Base-by-base conservation (phyloP, 1,140 invertebrate species). In the Drosophila hydei region DNA sequence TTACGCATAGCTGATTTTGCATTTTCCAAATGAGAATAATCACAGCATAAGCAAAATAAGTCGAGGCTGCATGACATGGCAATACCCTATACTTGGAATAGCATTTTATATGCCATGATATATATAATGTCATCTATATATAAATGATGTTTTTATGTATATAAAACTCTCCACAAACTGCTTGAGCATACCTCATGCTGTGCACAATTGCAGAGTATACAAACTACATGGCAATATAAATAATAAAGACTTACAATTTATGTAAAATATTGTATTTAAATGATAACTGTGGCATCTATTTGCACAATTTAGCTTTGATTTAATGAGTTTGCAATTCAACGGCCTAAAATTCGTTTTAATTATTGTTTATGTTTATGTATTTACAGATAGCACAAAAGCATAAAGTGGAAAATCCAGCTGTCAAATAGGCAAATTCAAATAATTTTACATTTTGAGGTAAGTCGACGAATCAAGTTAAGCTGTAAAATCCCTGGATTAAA, bases 281-380 rank as follows among this genome's bases (percentile, higher is more conserved):
- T 68, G 12, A 14, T 42, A 50, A 54, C 36, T 68, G 0, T 30
- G 21, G 12, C 54, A 42, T 30, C 3, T 62, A 64, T 64, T 72
- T 71, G 38, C 47, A 51, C 42, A 63, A 48, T 56, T 63, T 55
- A 16, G 25, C 59, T 55, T 72, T 75, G 23, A 67, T 65, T 65
- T 36, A 55, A 52, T 52, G 38, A 38, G 27, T 45, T 62, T n/a
- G 8, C 7, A 47, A 27, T 14, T 47, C 43, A 40, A 36, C 48
- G 62, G 21, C 14, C 11, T 43, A 18, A 71, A 72, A 87, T 43
- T 30, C 48, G 18, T 72, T 69, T 85, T 87, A 77, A 87, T 80
- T 69, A 75, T 65, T 52, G 27, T 63, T 58, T 62, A 38, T 30
- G 56, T 80, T 50, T 48, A 59, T 23, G 63, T 85, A 75, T 75